These are phyloP conservation scores for Phrynosoma platyrhinos DNA, from an alignment of 2,113 vertebrate genomes.

Conservation along the genomic window DNA sequence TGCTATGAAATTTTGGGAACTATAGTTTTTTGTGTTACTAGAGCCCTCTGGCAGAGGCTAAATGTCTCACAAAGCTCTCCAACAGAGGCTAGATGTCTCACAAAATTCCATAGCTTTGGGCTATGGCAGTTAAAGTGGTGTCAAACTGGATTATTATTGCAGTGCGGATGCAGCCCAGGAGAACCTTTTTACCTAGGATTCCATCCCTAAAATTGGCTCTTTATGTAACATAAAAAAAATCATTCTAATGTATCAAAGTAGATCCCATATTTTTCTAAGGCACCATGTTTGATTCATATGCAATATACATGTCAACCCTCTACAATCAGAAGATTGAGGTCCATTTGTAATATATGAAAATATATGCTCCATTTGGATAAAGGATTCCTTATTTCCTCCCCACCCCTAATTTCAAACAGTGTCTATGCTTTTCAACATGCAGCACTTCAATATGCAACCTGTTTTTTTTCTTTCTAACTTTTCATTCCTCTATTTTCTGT, in stretches of 20 bases:
- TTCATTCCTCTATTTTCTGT: neutral
- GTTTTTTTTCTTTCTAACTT: neutral
- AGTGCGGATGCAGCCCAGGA: neutral
- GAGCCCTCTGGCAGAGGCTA: no score
- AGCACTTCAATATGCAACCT: neutral
- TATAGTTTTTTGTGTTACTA: no score
- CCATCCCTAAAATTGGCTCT: constrained; percentile 28
- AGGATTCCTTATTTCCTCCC: neutral
- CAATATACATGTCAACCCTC: neutral
- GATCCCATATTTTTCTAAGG: neutral
- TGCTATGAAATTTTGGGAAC: no score
- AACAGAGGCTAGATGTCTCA: no score
- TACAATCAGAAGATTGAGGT: neutral
- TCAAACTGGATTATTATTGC: no score
- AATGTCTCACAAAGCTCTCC: no score
- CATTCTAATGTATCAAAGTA: neutral
- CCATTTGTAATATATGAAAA: neutral
- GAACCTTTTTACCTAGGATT: constrained; percentile 38
- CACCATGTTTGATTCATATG: no score
- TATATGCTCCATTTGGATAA: neutral
- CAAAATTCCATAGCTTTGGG: no score
- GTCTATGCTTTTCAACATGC: neutral
- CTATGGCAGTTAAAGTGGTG: no score
- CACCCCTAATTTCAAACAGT: neutral
- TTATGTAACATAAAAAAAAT: constrained; percentile 1